Evolutionary conservation across 2,888 invertebrate genomes (phyloP), one percentile per base, ranked within the genome.

Genomic region (Pherbina coryleti): DNA sequence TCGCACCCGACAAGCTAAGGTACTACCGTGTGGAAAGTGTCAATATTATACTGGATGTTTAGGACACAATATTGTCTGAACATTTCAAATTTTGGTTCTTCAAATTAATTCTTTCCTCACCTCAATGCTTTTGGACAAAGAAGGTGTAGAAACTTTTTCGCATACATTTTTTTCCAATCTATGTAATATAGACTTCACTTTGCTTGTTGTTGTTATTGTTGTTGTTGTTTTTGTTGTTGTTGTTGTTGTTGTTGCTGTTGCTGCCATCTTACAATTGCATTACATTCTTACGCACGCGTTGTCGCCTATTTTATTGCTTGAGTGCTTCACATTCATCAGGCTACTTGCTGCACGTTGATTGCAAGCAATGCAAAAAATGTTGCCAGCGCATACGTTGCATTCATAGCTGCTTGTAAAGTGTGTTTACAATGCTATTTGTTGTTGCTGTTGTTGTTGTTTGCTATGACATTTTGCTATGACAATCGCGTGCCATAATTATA

Each of bases 241-340:
- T 66, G 19, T 53, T 57, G 17, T 62, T 60, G 51, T 66, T 71
- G 17, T 19, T 55, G 55, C 51, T 67, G 67, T 19, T 57, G 44
- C 37, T 19, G 34, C n/a, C 49, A 31, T 73, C 28, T 67, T 67
- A 37, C 67, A 22, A 60, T 49, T 73, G 44, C 62, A 72, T 66
- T 53, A 62, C 75, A 75, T 75, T 66, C 67, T 55, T 67, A 67
- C 34, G 66, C 75, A 75, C 67, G 75, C 75, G 67, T 67, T 79
- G 77, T 77, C 79, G 77, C 79, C 79, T 79, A 87, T 86, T 86
- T 87, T 86, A 86, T 85, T 85, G 85, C 85, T 83, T 81, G 82
- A 84, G 83, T 84, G 86, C 84, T 81, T 84, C 83, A 84, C 76
- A 74, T 22, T 57, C 79, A 75, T 76, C 79, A 37, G 67, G 25